phyloP scores from a whole-genome alignment of 2,888 invertebrate species.

The Resseliella maxima region DNA sequence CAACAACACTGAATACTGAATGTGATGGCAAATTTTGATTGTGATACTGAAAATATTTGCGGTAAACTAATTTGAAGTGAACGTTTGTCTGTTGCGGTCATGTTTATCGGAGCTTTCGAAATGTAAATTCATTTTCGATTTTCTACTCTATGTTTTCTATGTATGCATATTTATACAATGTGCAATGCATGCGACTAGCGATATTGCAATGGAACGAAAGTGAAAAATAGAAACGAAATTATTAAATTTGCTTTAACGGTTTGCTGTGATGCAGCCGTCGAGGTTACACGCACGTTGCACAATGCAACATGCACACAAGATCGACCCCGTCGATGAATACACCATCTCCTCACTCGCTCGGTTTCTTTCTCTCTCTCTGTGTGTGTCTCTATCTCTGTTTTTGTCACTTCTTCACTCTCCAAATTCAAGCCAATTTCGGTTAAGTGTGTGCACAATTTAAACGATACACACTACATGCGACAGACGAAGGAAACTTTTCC shows the following conservation, averaged over 20 bases:
- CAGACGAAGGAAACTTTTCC: slow-evolving; percentile 36
- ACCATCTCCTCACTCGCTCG: background rate
- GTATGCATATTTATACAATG: background rate
- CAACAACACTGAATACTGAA: background rate
- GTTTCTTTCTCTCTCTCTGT: background rate
- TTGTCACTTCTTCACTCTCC: too few species aligned
- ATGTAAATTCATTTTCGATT: slow-evolving; percentile 35
- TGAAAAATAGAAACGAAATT: slow-evolving; percentile 52
- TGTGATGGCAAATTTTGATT: background rate
- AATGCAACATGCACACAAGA: slow-evolving; percentile 29
- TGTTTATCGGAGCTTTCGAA: background rate
- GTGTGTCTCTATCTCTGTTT: too few species aligned
- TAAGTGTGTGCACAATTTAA: slow-evolving; percentile 41
- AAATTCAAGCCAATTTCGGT: too few species aligned
- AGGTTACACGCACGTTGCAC: slow-evolving; percentile 44
- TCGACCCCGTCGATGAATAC: slow-evolving; percentile 36
- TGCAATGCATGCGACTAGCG: background rate
- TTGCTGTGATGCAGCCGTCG: slow-evolving; percentile 7
- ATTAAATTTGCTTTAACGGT: slow-evolving; percentile 51
- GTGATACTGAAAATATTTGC: slow-evolving; percentile 54
- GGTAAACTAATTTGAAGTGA: slow-evolving; percentile 53
- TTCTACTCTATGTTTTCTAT: background rate
- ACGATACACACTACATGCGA: background rate
- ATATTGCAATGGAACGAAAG: background rate
- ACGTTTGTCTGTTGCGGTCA: slow-evolving; percentile 31